Conservation (phyloP, 53 echinoderm and acorn worm genomes). For the Echinarachnius parma region DNA sequence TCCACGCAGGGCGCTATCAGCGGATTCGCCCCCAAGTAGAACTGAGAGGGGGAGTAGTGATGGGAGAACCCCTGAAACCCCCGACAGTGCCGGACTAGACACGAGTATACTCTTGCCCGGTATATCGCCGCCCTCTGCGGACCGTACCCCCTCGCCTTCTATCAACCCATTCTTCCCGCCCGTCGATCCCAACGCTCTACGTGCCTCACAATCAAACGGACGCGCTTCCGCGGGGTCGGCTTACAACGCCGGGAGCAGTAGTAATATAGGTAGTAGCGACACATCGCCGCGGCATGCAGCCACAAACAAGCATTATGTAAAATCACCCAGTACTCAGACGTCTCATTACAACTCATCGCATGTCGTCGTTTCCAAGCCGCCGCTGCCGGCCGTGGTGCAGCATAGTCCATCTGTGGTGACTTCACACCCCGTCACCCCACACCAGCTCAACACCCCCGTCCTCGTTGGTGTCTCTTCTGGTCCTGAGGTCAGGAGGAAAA, state of each 20-base stretch:
- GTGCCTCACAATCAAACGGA: constrained; percentile 45
- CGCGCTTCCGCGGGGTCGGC: constrained; percentile 8
- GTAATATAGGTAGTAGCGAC: no score
- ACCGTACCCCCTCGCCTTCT: constrained; percentile 27
- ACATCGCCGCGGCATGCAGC: not conserved
- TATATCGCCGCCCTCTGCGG: constrained; percentile 26
- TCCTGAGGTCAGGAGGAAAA: constrained; percentile 31
- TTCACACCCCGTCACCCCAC: constrained; percentile 24
- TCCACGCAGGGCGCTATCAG: constrained; percentile 4
- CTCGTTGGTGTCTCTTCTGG: no score
- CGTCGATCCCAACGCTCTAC: constrained; percentile 19
- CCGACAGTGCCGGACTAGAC: constrained; percentile 36
- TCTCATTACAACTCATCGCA: constrained; percentile 9
- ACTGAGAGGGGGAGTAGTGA: constrained; percentile 22
- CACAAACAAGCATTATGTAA: no score
- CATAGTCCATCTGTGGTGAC: constrained; percentile 16
- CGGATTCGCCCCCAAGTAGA: constrained; percentile 7
- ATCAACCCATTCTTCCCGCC: constrained; percentile 45
- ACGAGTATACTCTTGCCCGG: constrained; percentile 40
- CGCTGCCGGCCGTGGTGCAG: constrained; percentile 6
- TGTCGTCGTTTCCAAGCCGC: not conserved
- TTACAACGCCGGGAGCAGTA: constrained; percentile 1
- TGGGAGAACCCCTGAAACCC: constrained; percentile 36
- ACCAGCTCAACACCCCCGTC: constrained; percentile 20
- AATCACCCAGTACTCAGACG: not conserved